Evolutionary conservation across 2,113 vertebrate genomes (phyloP), one percentile per base, ranked within the genome.

Genomic region (Gopherus flavomarginatus): DNA sequence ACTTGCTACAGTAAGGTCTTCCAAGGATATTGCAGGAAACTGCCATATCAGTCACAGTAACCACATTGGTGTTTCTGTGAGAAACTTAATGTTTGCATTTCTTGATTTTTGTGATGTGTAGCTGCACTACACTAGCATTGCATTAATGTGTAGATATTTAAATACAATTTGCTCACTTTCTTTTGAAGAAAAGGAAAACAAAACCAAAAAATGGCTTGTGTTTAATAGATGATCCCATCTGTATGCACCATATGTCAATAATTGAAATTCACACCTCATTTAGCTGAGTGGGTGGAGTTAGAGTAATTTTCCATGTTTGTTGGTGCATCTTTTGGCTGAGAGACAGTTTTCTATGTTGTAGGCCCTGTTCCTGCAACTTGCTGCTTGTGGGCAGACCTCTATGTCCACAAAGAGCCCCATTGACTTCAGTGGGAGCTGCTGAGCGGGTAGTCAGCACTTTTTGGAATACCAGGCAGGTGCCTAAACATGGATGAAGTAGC

Each of bases 361-460:
- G 16, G 9, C 65, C 65, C 35, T 72, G 35, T 72, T 72, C 65
- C 35, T 21, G n/a, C 9, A 31, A 2, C 13, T 79, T 88, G 49
- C 35, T 93, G 52, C 38, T 57, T 85, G 87, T 94, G 54, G 87
- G 69, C 19, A 59, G 13, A 1, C 8, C 12, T 42, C 11, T 49
- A 0, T 24, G 87, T 83, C 22, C 1, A 7, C 0, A 0, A 21
- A 5, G 12, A 11, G 75, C 54, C 85, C 2, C 10, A 53, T 2
- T 4, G 27, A 38, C 1, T 75, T 81, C 6, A 53, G 8, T 57
- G 85, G 38, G 81, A 94, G 17, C 10, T n/a, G 12, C n/a, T 10
- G 5, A 59, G 57, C 4, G 52, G 77, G 6, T 44, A 2, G 31
- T 49, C 27, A 89, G 17, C 62, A 35, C 53, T 54, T 94, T 88